Base-by-base conservation (phyloP, 2,797 vertebrate species). In the Merluccius polli region DNA sequence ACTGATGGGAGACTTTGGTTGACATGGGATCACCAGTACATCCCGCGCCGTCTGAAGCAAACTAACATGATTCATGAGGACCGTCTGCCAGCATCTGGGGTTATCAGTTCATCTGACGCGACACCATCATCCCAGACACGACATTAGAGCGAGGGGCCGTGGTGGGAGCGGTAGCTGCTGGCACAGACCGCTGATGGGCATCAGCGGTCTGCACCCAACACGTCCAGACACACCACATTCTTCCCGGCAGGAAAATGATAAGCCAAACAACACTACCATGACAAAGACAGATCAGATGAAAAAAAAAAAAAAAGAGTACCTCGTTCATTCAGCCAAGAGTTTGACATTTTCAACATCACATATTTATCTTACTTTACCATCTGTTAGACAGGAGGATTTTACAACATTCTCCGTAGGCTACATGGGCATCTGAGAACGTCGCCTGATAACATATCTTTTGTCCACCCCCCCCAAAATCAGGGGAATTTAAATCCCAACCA, bases 51-150 rank as follows among this genome's bases (percentile, higher is more conserved):
- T 82, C 78, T 81, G 10, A 24, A 24, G 24, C 59, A 4, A 65
- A 27, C 24, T 10, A 27, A 27, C 59, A 27, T 65, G 74, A 77
- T 31, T 69, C 76, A 68, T 38, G 70, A 80, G 75, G 15, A 27
- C 30, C 73, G 35, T 33, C 81, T 59, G 52, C 52, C 52, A 59
- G 27, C 24, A 12, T 65, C 24, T 65, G 59, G 59, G 59, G 59
- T 65, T 29, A 65, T 65, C 59, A 12, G 59, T 13, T 24, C 10
- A 24, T 29, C 24, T 24, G 21, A 24, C 52, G 7, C 21, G 81
- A 80, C 29, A 79, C 83, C 82, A 41, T 76, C 73, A 82, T 88
- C 83, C 84, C 81, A 87, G 73, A 87, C 78, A 71, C 75, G 78
- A 80, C 81, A 79, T 74, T 48, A 38, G n/a, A n/a, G 78, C 4